These are phyloP conservation scores for Regulus satrapa DNA, from an alignment of 2,113 vertebrate species.

Conservation along the genomic window DNA sequence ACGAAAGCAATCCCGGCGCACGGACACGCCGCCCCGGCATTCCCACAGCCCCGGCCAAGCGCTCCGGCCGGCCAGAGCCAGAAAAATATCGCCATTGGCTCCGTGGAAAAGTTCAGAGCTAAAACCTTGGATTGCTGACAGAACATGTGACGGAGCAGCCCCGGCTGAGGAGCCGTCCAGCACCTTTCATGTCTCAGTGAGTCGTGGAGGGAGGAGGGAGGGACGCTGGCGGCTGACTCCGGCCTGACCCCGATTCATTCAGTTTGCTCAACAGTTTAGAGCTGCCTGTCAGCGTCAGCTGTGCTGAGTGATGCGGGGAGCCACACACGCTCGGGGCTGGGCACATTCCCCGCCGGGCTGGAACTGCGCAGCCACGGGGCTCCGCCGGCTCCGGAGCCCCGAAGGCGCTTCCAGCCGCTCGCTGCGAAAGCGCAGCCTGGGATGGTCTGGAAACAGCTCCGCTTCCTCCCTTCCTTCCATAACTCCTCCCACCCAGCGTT, in stretches of 20 bases:
- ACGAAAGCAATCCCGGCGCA: constrained; percentile 51
- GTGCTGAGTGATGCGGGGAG: background rate
- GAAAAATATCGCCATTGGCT: background rate
- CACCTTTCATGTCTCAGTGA: background rate
- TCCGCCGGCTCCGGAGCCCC: background rate
- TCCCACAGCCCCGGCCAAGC: constrained; percentile 38
- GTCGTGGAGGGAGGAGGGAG: rapidly evolving
- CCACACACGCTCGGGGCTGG: background rate
- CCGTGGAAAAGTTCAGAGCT: background rate
- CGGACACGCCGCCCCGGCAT: background rate
- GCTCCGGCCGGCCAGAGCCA: background rate
- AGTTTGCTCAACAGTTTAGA: background rate
- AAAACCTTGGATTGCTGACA: background rate
- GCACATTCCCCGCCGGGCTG: background rate
- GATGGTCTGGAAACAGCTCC: background rate
- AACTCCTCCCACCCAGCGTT: constrained; percentile 11
- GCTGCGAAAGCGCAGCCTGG: background rate
- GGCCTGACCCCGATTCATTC: constrained; percentile 22
- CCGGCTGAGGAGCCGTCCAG: background rate
- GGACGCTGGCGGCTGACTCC: background rate
- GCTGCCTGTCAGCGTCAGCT: constrained; percentile 36
- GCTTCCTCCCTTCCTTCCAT: background rate
- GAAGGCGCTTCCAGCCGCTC: background rate
- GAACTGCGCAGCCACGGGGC: background rate
- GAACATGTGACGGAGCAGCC: background rate